These are phyloP conservation scores for Drosophila villosipedis DNA, from an alignment of 2,888 invertebrate species.

Conservation along the genomic window DNA sequence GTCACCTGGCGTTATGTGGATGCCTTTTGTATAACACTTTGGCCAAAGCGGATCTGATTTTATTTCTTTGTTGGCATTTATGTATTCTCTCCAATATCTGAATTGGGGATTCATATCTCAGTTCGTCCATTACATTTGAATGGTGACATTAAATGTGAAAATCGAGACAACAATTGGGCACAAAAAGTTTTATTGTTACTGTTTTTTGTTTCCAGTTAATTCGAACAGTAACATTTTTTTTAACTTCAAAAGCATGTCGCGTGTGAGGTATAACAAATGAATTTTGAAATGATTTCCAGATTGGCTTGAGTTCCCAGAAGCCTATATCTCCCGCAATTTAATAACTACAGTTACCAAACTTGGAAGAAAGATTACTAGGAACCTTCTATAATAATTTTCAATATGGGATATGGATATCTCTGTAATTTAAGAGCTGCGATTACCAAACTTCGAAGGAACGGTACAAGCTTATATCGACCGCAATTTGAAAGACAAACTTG, in stretches of 20 bases:
- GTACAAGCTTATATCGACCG: too few relatives aligned
- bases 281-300: background rate
- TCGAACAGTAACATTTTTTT: background rate
- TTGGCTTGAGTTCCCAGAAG: background rate
- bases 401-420: too few relatives aligned
- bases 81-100: constrained; percentile 21
- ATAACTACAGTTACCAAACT: too few relatives aligned
- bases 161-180: constrained; percentile 26
- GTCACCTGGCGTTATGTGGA: constrained; percentile 71
- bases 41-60: constrained; percentile 55
- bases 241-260: background rate
- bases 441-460: too few relatives aligned
- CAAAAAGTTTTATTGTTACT: constrained; percentile 31
- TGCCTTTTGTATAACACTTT: constrained; percentile 42
- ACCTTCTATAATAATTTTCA: too few relatives aligned
- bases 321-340: too few relatives aligned
- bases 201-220: constrained; percentile 14
- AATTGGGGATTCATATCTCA: constrained; percentile 38
- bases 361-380: too few relatives aligned
- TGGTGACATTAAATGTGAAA: constrained; percentile 35
- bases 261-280: background rate
- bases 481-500: too few relatives aligned
- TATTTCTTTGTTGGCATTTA: constrained; percentile 40
- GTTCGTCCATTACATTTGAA: constrained; percentile 44
- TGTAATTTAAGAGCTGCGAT: too few relatives aligned